Base-by-base conservation (phyloP, 2,113 vertebrate species). In the Uropsilus gracilis region DNA sequence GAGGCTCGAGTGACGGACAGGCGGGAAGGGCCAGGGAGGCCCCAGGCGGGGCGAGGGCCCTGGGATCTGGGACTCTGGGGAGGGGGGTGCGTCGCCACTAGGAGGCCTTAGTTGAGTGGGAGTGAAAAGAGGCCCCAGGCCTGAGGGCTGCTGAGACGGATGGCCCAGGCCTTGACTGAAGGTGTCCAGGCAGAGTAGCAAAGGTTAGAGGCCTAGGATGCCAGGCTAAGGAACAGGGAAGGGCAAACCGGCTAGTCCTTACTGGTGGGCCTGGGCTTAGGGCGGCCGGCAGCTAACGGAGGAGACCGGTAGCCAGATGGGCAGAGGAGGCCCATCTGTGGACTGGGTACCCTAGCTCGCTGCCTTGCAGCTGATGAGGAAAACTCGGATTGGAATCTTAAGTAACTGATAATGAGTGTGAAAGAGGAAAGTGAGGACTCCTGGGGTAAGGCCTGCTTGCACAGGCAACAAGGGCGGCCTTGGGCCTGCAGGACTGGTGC, bases 1-100 rank as follows among this genome's bases (percentile, higher is more conserved):
- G 68, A 82, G 72, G 73, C 91, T 69, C 42, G 28, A 11, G 28
- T 69, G 88, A 73, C 20, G 17, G 86, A n/a, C 44, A 11, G 59
- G 93, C 87, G 44, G 55, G 84, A 73, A 91, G 97, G 89, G 91
- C 89, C 86, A 0, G 30, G 53, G 77, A 86, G 95, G 95, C 89
- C 96, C 71, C 89, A 55, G 72, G 85, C 76, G 3, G 82, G 53
- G 39, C 73, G 44, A 24, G 11, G 69, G 90, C 69, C 85, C 28
- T 3, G 42, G 72, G 2, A 83, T 46, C 66, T 34, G 5, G 26
- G 85, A 8, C 71, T 24, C n/a, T 4, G 28, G 86, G 66, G 87
- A 78, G 89, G 89, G 77, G 85, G 93, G 90, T 86, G 86, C 91
- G 46, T 30, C 69, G 14, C 89, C 57, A 37, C 85, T 1, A 1